Base-by-base conservation (phyloP, 64 coral and sea anemone genomes). In the Trachythela sp. region DNA sequence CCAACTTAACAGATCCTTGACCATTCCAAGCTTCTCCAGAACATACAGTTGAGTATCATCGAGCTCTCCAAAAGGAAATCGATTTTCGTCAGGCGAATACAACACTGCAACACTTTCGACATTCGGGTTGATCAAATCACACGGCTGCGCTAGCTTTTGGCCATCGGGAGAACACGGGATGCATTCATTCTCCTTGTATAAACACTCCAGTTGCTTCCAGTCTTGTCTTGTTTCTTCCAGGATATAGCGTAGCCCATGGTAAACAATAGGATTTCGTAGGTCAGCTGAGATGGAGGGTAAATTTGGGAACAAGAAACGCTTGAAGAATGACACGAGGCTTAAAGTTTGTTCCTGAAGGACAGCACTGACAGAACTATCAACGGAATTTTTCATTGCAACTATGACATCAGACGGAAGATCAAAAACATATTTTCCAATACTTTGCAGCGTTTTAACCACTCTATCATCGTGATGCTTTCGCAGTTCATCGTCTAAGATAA, bases 11-110 rank as follows among this genome's bases (percentile, higher is more conserved):
- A 94, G 22, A 77, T 86, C 87, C 17, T 97, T 91, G 10, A 94
- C 93, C 95, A 97, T 94, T 70, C 95, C 95, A 1, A 97, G 93
- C 41, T 97, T 97, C 87, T 86, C 84, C 70, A 97, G 70, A 15
- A 88, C 91, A 26, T 88, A 91, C 40, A 94, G 68, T 86, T 93
- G 87, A 76, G 90, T 89, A 84, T 43, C n/a, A 56, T 88, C 88
- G 35, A 89, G 58, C 27, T 90, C 41, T 32, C 93, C 91, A 77
- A 45, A 90, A 84, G 95, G 95, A 91, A 97, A 97, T 42, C 91
- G 76, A 36, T 92, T 77, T 40, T 97, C 95, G 8, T 91, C 88
- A 2, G 91, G 85, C 76, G 87, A 89, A 60, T 87, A 97, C 33
- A 97, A 86, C 59, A 64, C 86, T 27, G 88, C 68, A 31, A 77